Evolutionary conservation across 2,113 vertebrate species (phyloP).

Genomic region (Esox niger): DNA sequence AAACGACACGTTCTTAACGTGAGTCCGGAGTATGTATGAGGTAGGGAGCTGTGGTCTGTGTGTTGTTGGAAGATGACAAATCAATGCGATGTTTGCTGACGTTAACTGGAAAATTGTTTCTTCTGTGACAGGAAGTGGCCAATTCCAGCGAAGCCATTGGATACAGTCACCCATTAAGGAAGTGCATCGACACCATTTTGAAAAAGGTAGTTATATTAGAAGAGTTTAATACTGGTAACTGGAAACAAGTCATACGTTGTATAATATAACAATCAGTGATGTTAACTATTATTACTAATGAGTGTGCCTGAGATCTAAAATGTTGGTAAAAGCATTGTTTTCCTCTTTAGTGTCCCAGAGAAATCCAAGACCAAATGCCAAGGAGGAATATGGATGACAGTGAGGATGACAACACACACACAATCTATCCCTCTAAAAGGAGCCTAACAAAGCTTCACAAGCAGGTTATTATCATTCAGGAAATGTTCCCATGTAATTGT

Average conservation of each 20-base stretch:
- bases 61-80: too few relatives aligned
- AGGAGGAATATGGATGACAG: conserved; percentile 84
- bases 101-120: too few relatives aligned
- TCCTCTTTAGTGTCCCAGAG: conserved; percentile 78
- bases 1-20: too few relatives aligned
- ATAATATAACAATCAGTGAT: background rate
- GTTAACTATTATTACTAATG: background rate
- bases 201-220: conserved; percentile 78
- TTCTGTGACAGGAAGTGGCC: conserved; percentile 78
- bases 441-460: conserved; percentile 85
- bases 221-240: background rate
- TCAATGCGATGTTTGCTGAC: too few relatives aligned
- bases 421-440: conserved; percentile 78
- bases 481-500: background rate
- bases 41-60: too few relatives aligned
- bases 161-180: conserved; percentile 83
- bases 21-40: too few relatives aligned
- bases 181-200: conserved; percentile 89
- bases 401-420: conserved; percentile 82
- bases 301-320: background rate
- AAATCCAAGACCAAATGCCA: conserved; percentile 87
- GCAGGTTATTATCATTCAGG: conserved; percentile 69
- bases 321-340: background rate
- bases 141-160: conserved; percentile 80
- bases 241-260: too few relatives aligned